These are phyloP conservation scores for Illadopsis cleaveri DNA, from an alignment of 2,113 vertebrate genomes.

Conservation along the genomic window DNA sequence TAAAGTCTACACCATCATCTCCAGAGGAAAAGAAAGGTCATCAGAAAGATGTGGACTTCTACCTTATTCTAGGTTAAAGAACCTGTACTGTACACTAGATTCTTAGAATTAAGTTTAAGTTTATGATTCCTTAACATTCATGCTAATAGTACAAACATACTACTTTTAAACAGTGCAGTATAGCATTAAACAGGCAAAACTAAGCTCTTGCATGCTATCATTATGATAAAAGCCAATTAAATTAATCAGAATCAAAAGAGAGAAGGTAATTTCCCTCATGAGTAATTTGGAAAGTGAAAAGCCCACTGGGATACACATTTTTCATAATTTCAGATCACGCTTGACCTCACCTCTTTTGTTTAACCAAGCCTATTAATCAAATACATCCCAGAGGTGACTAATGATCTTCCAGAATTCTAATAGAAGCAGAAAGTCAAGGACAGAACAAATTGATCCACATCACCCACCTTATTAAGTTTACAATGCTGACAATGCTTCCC, in stretches of 20 bases:
- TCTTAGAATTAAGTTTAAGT: neutral
- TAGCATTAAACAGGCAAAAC: neutral
- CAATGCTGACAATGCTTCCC: constrained; percentile 16
- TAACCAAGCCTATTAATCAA: constrained; percentile 78
- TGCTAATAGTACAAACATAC: neutral
- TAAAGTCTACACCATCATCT: neutral
- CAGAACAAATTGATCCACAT: constrained; percentile 71
- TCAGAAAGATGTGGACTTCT: neutral
- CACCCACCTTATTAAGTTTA: constrained; percentile 67
- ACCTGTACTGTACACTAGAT: neutral
- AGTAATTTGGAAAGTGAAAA: constrained; percentile 18
- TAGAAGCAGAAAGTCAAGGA: constrained; percentile 78
- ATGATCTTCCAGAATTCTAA: constrained; percentile 75
- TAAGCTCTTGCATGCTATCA: neutral
- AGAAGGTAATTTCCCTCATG: constrained; percentile 10
- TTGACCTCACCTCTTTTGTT: constrained; percentile 75
- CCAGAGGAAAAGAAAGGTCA: neutral
- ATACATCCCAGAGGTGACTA: constrained; percentile 71
- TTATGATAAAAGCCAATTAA: neutral
- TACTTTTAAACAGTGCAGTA: neutral
- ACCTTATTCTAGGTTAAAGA: neutral
- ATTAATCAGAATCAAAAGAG: constrained; percentile 13
- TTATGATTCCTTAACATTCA: neutral
- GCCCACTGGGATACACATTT: constrained; percentile 39
- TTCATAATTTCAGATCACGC: constrained; percentile 64